Evolutionary conservation across 2,888 invertebrate genomes (phyloP), one percentile per base, ranked within the genome.

Genomic region (Scrobipalpa costella): DNA sequence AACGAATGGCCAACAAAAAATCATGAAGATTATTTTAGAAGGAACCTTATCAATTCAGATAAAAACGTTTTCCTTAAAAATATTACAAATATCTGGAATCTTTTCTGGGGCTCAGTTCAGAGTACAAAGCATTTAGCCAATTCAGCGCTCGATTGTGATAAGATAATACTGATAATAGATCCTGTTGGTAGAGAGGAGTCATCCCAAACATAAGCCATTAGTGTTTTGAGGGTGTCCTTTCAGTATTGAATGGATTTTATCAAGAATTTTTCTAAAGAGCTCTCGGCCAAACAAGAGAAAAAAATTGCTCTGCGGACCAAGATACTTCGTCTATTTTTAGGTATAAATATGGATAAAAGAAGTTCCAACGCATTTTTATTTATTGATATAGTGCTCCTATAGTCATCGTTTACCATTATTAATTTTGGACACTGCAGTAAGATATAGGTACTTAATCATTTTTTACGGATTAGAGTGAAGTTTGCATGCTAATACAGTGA

Each of bases 31-130:
- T 13, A 84, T 81, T 80, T 82, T 83, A 79, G 50, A 81, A 80
- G 78, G 75, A 77, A 83, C 79, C 78, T 80, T 86, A 77, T 76
- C 84, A 83, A 85, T n/a, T n/a, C n/a, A 86, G 84, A 89, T 89
- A 82, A 85, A 85, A 90, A 89, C 88, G 88, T 88, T 89, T 88
- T 88, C 89, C 88, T 86, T 83, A 85, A 89, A 87, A 89, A 88
- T n/a, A 90, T 89, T 89, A 84, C 84, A 84, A 86, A 88, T 88
- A 87, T 89, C 87, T 86, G 80, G 80, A 86, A 87, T 87, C 86
- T 90, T 90, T n/a, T n/a, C n/a, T n/a, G n/a, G n/a, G n/a, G n/a
- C n/a, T n/a, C n/a, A n/a, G n/a, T 89, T 88, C 84, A 83, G 80
- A 76, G 81, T 83, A 88, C 88, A 89, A 90, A 88, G 88, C 86